Percentiles rank a stretch among this genome's conserved stretches.
Conservation (phyloP, 2,888 invertebrate species). For the Tigriopus californicus region DNA sequence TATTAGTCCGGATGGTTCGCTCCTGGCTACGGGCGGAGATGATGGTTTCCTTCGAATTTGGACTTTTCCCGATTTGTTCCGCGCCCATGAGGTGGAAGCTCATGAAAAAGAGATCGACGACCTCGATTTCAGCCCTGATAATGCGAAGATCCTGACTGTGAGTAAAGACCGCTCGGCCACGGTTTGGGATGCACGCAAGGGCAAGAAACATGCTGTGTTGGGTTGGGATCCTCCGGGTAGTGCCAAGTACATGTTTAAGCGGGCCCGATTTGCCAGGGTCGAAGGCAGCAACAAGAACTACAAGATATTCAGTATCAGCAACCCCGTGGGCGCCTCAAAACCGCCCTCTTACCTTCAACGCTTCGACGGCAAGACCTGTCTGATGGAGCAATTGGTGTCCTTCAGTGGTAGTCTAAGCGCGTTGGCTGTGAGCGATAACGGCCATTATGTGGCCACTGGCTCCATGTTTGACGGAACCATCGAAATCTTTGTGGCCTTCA, state of each 20-base stretch:
- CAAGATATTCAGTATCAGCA: conserved; percentile 42
- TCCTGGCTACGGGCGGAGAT: conserved; percentile 77
- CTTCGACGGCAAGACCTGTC: conserved; percentile 49
- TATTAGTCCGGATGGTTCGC: conserved; percentile 50
- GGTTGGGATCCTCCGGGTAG: conserved; percentile 55
- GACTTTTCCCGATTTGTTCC: conserved; percentile 62
- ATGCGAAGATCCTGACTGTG: conserved; percentile 48
- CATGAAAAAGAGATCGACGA: conserved; percentile 87
- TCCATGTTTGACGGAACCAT: conserved; percentile 81
- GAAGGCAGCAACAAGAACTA: conserved; percentile 43
- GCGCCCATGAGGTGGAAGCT: conserved; percentile 44
- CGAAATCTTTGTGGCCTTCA: conserved; percentile 73
- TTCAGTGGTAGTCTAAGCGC: conserved; percentile 61
- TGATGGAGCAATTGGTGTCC: conserved; percentile 34
- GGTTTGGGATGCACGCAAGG: conserved; percentile 54
- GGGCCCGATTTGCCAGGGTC: conserved; percentile 44
- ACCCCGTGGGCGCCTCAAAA: conserved; percentile 47
- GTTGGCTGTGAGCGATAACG: conserved; percentile 72
- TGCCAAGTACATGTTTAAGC: conserved; percentile 56
- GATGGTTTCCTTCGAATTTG: conserved; percentile 73
- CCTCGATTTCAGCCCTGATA: conserved; percentile 67
- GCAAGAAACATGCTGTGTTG: conserved; percentile 46
- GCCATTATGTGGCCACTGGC: conserved; percentile 73
- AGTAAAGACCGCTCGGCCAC: conserved; percentile 64
- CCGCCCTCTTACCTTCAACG: conserved; percentile 47